phyloP scores from a whole-genome alignment of 1,140 invertebrate species.

The Phenacoccus solenopsis region DNA sequence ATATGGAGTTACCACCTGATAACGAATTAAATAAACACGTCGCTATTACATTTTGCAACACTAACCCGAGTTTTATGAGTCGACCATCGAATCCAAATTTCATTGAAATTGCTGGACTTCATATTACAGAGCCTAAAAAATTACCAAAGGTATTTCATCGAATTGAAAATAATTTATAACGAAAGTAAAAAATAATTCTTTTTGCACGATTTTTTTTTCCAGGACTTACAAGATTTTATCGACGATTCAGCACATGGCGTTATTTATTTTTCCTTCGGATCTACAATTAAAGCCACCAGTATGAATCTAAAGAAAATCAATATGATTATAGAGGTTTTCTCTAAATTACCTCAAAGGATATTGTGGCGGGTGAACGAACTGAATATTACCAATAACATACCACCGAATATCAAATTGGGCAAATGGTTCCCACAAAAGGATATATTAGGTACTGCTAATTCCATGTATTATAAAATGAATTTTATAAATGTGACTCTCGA shows the following conservation, averaged over 20 bases:
- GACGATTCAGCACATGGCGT: constrained; percentile 17
- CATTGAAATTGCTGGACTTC: constrained; percentile 45
- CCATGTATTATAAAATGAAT: too few species aligned
- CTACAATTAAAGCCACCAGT: neutral
- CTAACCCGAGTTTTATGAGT: constrained; percentile 39
- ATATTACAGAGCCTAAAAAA: constrained; percentile 32
- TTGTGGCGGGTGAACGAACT: constrained; percentile 7
- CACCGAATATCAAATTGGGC: constrained; percentile 31
- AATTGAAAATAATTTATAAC: too few species aligned
- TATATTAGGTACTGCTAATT: constrained; percentile 32
- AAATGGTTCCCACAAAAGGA: constrained; percentile 35
- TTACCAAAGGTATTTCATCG: constrained; percentile 9
- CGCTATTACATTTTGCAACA: constrained; percentile 42
- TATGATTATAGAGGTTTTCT: constrained; percentile 8
- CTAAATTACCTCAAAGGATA: constrained; percentile 12
- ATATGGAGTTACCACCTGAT: neutral
- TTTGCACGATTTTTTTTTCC: too few species aligned
- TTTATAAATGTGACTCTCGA: too few species aligned
- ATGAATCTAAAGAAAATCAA: neutral
- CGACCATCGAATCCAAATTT: constrained; percentile 37
- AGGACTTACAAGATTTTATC: constrained; percentile 19
- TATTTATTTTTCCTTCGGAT: constrained; percentile 15
- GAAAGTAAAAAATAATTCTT: too few species aligned
- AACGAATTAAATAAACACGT: neutral
- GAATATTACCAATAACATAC: constrained; percentile 17